Conservation (phyloP, 2,113 vertebrate genomes). For the Apaloderma vittatum region DNA sequence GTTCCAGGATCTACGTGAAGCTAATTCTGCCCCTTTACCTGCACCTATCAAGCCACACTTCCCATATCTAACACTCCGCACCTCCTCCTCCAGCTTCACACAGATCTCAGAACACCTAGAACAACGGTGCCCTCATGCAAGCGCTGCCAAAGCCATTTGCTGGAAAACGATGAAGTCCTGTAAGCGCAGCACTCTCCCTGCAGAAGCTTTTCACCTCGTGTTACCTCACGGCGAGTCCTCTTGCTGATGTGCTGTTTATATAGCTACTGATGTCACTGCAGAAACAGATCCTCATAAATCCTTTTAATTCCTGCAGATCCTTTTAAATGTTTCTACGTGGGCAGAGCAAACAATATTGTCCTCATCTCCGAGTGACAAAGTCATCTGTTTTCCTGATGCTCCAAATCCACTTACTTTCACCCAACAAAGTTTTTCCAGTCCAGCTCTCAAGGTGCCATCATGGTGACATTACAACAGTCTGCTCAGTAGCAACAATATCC, state of each 20-base stretch:
- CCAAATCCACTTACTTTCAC: background rate
- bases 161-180: fast-evolving
- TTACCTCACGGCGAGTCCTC: background rate
- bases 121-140: background rate
- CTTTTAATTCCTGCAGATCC: constrained; percentile 53
- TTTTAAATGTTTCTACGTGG: constrained; percentile 30
- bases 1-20: background rate
- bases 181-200: background rate
- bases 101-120: no score
- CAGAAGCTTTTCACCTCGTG: background rate
- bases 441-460: background rate
- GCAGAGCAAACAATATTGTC: background rate
- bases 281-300: constrained; percentile 38
- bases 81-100: background rate
- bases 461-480: background rate
- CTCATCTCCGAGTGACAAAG: constrained; percentile 10
- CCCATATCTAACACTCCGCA: background rate
- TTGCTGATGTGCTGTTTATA: background rate
- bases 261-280: constrained; percentile 29
- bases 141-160: background rate
- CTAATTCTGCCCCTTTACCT: background rate
- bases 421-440: background rate
- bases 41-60: background rate
- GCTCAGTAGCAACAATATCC: background rate
- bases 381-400: background rate